Conservation (phyloP, 2,888 invertebrate species). For the Hartigia nigra region DNA sequence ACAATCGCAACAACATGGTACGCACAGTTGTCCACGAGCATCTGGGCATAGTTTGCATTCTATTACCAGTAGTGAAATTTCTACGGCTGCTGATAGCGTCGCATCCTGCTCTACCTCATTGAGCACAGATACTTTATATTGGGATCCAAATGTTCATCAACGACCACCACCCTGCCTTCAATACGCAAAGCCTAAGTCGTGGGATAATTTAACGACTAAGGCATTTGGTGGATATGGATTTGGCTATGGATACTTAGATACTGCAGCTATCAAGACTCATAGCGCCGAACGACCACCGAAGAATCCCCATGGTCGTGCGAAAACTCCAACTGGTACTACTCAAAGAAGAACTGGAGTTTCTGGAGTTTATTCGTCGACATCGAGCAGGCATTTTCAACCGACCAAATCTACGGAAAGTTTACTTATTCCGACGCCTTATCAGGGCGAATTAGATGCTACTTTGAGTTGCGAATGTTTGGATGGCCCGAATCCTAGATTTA, state of each 20-base stretch:
- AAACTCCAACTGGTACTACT: constrained; percentile 68
- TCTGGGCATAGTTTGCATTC: constrained; percentile 78
- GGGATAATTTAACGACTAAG: constrained; percentile 90
- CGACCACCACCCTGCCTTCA: constrained; percentile 64
- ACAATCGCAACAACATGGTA: constrained; percentile 38
- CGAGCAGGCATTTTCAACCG: constrained; percentile 71
- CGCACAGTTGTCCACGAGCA: constrained; percentile 55
- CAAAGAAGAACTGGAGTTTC: constrained; percentile 62
- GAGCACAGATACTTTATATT: constrained; percentile 88
- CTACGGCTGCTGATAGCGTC: constrained; percentile 75
- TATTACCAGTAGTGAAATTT: constrained; percentile 81
- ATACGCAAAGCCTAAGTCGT: constrained; percentile 83
- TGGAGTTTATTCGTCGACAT: constrained; percentile 62
- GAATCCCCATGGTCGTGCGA: constrained; percentile 71
- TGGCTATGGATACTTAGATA: constrained; percentile 85
- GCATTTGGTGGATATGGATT: constrained; percentile 88
- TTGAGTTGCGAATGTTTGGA: constrained; percentile 79
- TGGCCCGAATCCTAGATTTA: constrained; percentile 40
- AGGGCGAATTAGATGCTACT: constrained; percentile 75
- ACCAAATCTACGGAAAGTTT: constrained; percentile 87
- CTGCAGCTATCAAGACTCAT: constrained; percentile 65
- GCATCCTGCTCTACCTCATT: constrained; percentile 87
- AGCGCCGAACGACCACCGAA: constrained; percentile 63
- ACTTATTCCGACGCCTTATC: constrained; percentile 75
- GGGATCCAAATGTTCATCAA: constrained; percentile 74